Evolutionary conservation across 2,113 vertebrate genomes (phyloP).

Genomic region (Promerops cafer): DNA sequence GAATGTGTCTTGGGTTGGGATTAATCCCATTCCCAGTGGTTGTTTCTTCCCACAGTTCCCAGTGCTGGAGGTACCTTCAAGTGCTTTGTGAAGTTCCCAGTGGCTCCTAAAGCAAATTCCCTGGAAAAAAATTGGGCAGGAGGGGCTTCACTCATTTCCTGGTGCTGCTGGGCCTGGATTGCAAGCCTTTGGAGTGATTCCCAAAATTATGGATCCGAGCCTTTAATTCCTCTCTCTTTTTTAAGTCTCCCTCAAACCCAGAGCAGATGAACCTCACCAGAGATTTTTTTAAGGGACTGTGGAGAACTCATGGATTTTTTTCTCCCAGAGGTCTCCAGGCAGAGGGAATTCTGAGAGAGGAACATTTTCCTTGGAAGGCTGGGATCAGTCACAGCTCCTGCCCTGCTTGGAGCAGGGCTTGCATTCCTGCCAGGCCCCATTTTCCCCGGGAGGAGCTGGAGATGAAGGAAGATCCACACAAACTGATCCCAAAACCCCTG

Average conservation of each 20-base stretch:
- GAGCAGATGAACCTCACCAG: background rate
- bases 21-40: background rate
- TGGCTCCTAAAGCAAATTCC: background rate
- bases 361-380: background rate
- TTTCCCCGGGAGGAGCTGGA: background rate
- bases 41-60: background rate
- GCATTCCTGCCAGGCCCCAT: background rate
- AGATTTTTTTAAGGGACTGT: background rate
- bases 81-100: background rate
- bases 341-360: background rate
- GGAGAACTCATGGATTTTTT: background rate
- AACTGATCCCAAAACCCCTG: background rate
- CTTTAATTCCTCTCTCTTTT: background rate
- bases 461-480: background rate
- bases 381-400: background rate
- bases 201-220: background rate
- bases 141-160: background rate
- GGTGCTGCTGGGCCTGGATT: background rate
- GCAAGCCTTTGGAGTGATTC: background rate
- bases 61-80: background rate
- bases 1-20: background rate
- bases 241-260: background rate
- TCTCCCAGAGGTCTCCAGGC: background rate
- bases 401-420: background rate
- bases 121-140: background rate